These are phyloP conservation scores for Aphaenogaster floridana DNA, from an alignment of 1,140 invertebrate species.

Conservation along the genomic window DNA sequence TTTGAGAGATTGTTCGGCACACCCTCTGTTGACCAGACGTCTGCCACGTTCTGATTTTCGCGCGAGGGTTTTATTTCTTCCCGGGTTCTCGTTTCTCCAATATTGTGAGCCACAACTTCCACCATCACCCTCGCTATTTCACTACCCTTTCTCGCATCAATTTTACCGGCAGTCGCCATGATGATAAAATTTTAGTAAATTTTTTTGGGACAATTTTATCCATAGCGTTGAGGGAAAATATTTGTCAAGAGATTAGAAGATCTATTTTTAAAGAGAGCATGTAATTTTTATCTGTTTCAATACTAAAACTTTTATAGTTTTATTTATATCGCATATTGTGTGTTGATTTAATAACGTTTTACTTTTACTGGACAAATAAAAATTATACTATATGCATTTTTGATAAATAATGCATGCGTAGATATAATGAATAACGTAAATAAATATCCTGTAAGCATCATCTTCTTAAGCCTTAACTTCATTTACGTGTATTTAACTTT, in stretches of 20 bases:
- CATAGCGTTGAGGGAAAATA: not conserved
- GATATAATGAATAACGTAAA: not conserved
- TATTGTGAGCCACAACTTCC: constrained; percentile 54
- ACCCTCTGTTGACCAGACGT: constrained; percentile 51
- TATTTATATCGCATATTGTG: not conserved
- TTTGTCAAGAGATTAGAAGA: not conserved
- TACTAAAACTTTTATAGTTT: not conserved
- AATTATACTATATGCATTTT: not conserved
- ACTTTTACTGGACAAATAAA: not conserved
- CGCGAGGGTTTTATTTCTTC: constrained; percentile 61
- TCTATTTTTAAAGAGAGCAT: not conserved
- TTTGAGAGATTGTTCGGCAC: constrained; percentile 6
- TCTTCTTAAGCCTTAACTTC: not conserved
- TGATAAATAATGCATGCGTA: not conserved
- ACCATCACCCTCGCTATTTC: constrained; percentile 21
- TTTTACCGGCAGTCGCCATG: not conserved
- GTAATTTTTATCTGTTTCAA: not conserved
- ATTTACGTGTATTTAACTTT: not conserved
- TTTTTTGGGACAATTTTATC: constrained; percentile 6
- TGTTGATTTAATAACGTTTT: not conserved
- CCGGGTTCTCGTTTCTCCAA: constrained; percentile 49
- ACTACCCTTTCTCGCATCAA: constrained; percentile 23
- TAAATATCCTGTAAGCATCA: not conserved
- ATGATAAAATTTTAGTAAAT: constrained; percentile 38
- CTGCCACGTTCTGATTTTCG: not conserved